Conservation (phyloP, 2,888 invertebrate genomes). For the Therioaphis trifolii region DNA sequence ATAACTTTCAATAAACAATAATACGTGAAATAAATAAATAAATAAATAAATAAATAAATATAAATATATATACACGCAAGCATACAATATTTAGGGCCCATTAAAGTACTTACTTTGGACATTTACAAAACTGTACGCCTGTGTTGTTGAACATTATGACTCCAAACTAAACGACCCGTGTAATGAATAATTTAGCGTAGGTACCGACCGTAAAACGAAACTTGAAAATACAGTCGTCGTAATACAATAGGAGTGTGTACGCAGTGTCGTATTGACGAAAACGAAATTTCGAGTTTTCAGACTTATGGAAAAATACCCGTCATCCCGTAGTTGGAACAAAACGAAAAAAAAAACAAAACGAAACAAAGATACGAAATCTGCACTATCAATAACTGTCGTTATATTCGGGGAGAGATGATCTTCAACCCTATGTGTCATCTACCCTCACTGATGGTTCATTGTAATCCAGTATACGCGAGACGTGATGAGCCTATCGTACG, state of each 20-base stretch:
- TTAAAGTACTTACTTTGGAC: not conserved
- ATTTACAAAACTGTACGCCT: not conserved
- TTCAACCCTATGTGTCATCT: too few relatives aligned
- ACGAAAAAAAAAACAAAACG: too few relatives aligned
- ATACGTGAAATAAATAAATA: not conserved
- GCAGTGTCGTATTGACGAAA: not conserved
- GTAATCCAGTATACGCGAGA: too few relatives aligned
- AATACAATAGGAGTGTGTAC: too few relatives aligned
- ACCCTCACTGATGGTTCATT: too few relatives aligned
- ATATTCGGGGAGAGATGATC: too few relatives aligned
- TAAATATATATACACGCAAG: not conserved
- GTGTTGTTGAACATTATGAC: not conserved
- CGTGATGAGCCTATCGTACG: too few relatives aligned
- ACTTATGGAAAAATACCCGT: too few relatives aligned
- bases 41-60: too few relatives aligned
- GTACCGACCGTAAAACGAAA: not conserved
- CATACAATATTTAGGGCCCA: not conserved
- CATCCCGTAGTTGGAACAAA: too few relatives aligned
- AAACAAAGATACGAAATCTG: too few relatives aligned
- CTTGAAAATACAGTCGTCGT: not conserved
- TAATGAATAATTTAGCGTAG: not conserved
- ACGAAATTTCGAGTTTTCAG: not conserved
- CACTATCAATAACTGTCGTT: too few relatives aligned
- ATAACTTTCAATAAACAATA: not conserved
- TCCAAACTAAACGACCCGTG: constrained; percentile 1